phyloP scores from a whole-genome alignment of 2,797 vertebrate genomes.

The Eleutherodactylus coqui region DNA sequence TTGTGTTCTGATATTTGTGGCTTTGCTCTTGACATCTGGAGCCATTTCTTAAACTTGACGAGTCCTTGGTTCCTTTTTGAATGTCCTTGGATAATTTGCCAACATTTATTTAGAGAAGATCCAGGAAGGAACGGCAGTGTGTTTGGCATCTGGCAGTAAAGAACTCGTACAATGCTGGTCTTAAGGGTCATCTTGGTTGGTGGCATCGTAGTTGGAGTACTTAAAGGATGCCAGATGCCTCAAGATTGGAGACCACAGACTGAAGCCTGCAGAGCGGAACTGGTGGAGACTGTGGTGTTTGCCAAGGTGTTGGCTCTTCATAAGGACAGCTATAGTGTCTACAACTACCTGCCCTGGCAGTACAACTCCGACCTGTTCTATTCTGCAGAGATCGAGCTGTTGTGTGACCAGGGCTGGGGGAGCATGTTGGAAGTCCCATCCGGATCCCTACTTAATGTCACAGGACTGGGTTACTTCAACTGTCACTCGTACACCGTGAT shows the following conservation, averaged over 20 bases:
- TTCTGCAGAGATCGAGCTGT: conserved; percentile 84
- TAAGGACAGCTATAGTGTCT: conserved; percentile 80
- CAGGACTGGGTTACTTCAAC: conserved; percentile 83
- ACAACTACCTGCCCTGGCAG: conserved; percentile 84
- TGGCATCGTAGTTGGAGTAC: conserved; percentile 63
- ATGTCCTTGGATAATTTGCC: neutral
- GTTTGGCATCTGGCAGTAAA: conserved; percentile 7
- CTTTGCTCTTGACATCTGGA: conserved; percentile 37
- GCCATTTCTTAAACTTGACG: conserved; percentile 24
- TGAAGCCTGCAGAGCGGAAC: conserved; percentile 83
- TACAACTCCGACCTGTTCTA: conserved; percentile 81
- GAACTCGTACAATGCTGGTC: conserved; percentile 25
- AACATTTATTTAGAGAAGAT: conserved; percentile 14
- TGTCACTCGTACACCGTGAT: conserved; percentile 85
- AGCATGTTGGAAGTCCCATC: conserved; percentile 86
- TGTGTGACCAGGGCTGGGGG: conserved; percentile 87
- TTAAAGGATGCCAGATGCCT: conserved; percentile 79
- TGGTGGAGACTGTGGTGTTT: conserved; percentile 85
- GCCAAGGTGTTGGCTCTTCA: conserved; percentile 82
- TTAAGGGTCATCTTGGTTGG: conserved; percentile 67
- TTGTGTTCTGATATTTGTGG: conserved; percentile 27
- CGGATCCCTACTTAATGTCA: conserved; percentile 84
- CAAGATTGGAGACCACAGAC: conserved; percentile 87
- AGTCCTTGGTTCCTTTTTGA: neutral
- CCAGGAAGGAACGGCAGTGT: neutral